These are phyloP conservation scores for Rhinogobio ventralis DNA, from an alignment of 2,797 vertebrate genomes.

Conservation along the genomic window DNA sequence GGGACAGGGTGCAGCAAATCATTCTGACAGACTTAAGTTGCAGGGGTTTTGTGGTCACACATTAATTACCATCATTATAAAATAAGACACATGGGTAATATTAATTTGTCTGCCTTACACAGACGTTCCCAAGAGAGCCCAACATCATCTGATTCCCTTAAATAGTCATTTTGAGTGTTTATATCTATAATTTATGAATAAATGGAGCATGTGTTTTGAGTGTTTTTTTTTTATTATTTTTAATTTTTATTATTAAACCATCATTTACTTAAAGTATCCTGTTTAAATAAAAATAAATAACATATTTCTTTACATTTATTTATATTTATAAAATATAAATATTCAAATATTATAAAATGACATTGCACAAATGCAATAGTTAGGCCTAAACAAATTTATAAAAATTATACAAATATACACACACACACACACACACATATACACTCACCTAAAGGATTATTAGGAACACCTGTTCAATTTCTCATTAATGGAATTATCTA, in stretches of 20 bases:
- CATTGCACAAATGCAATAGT: background rate
- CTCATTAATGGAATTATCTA: too few species aligned
- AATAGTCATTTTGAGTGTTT: conserved; percentile 51
- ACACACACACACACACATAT: too few species aligned
- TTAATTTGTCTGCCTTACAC: conserved; percentile 54
- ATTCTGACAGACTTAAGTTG: conserved; percentile 49
- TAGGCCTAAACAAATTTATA: background rate
- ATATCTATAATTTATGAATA: conserved; percentile 37
- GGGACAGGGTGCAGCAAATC: conserved; percentile 23
- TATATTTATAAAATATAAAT: background rate
- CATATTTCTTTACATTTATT: background rate
- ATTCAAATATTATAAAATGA: background rate
- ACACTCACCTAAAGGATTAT: too few species aligned
- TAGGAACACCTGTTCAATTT: too few species aligned
- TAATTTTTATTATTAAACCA: too few species aligned
- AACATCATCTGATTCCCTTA: conserved; percentile 43
- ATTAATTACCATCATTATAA: conserved; percentile 61
- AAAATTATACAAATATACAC: too few species aligned
- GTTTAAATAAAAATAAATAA: background rate
- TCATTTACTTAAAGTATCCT: background rate
- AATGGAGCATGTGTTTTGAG: conserved; percentile 4
- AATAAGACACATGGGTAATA: conserved; percentile 57
- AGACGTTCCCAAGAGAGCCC: conserved; percentile 50
- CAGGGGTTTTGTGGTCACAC: conserved; percentile 42
- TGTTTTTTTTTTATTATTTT: too few species aligned